These are phyloP conservation scores for Amphiprion percula DNA, from an alignment of 2,113 vertebrate genomes.

Conservation along the genomic window DNA sequence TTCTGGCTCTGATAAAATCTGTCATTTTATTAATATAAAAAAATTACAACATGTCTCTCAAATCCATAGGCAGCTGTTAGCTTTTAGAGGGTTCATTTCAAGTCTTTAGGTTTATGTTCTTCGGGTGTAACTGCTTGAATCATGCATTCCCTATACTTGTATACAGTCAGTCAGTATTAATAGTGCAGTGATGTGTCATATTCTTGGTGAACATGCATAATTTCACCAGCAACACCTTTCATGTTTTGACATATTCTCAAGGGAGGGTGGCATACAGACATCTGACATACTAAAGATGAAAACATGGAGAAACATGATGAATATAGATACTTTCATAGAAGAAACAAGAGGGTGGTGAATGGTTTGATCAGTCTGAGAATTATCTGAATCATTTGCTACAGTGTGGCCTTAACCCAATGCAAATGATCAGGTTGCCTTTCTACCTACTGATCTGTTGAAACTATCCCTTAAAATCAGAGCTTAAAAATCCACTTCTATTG, in stretches of 20 bases:
- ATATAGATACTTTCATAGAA: neutral
- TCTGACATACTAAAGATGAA: neutral
- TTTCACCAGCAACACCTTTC: slow-evolving; percentile 15
- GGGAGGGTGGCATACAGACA: neutral
- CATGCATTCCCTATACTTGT: neutral
- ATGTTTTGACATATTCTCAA: slow-evolving; percentile 2
- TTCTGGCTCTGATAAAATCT: too few species aligned
- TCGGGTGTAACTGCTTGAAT: neutral
- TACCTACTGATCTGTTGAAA: neutral
- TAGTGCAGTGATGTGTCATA: slow-evolving; percentile 6
- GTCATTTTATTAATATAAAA: too few species aligned
- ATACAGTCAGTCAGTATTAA: slow-evolving; percentile 11
- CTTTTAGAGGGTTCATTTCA: too few species aligned
- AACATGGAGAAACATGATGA: slow-evolving; percentile 2
- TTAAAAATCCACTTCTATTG: slow-evolving; percentile 6
- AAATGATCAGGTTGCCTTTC: neutral
- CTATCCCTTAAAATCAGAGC: neutral
- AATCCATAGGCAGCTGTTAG: too few species aligned
- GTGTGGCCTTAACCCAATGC: too few species aligned
- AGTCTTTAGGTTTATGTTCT: slow-evolving; percentile 2
- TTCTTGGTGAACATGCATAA: neutral
- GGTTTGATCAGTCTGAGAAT: too few species aligned
- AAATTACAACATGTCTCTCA: too few species aligned
- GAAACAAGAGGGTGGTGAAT: too few species aligned
- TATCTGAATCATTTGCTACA: too few species aligned